Evolutionary conservation across 2,113 vertebrate species (phyloP), one percentile per base, ranked within the genome.

Genomic region (Amia ocellicauda): DNA sequence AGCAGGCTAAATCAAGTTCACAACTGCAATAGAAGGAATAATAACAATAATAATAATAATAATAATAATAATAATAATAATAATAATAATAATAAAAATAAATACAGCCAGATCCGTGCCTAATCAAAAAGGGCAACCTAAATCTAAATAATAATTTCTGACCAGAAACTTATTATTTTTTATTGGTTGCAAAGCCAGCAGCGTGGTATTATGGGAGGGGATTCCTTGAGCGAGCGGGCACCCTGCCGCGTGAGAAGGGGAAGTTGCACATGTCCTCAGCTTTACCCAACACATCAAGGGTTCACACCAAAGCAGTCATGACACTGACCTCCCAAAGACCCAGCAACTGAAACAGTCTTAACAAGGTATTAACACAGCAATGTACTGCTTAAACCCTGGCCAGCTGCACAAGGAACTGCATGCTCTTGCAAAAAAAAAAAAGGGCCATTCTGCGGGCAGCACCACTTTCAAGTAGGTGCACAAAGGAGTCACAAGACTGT

Each of bases 251-350:
- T 77, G 75, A 71, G 70, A 67, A 60, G 28, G 53, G 61, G 73
- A 79, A 76, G 69, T 76, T 83, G 53, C 66, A 70, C 81, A 75
- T 77, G 56, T 83, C 75, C 82, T 67, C 64, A 0, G 70, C 64
- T 81, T 83, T 74, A 85, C 76, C 83, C 78, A 70, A 63, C 74
- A 78, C 67, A 71, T 90, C 85, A 89, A 85, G 80, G 63, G 69
- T 73, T 87, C 66, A 72, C 70, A 70, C 75, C 72, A 89, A 91
- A 92, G 75, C 17, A 70, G 78, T 83, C 78, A 81, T 89, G 87
- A 92, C 86, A 86, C 70, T 87, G 86, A 90, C 89, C 82, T 87
- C 73, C 11, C 66, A 7, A 73, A 86, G 88, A 87, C 82, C 77
- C 76, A 65, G 79, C 81, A 80, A 87, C 80, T 83, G 79, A 85